A percentile compares a stretch with the other conserved stretches of the same genome.
Evolutionary conservation across 2,888 invertebrate genomes (phyloP).

Genomic region (Brassicogethes aeneus): DNA sequence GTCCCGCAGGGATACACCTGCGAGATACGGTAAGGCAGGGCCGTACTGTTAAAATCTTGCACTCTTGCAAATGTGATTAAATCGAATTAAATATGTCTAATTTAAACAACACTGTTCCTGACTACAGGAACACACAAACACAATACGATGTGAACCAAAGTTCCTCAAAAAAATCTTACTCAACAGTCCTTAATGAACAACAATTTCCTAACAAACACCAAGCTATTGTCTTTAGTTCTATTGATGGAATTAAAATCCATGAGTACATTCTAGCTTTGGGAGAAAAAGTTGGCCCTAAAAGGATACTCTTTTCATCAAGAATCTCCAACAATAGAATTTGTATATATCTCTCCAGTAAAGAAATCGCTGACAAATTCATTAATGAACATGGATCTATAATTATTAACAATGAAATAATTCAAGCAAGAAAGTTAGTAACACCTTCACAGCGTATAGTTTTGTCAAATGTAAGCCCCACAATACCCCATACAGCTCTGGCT

Average conservation of each 20-base stretch:
- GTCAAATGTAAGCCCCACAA: constrained; percentile 22
- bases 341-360: constrained; percentile 13
- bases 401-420: constrained; percentile 9
- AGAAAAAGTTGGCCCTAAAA: constrained; percentile 8
- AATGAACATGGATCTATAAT: constrained; percentile 10
- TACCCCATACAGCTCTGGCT: constrained; percentile 16
- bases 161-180: constrained; percentile 4
- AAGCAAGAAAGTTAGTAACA: constrained; percentile 16
- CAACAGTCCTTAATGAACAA: constrained; percentile 5
- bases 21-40: too few relatives aligned
- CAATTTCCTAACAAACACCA: constrained; percentile 9
- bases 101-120: too few relatives aligned
- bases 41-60: too few relatives aligned
- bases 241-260: constrained; percentile 7
- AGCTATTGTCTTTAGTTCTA: constrained; percentile 8
- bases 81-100: too few relatives aligned
- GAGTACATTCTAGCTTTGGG: constrained; percentile 12
- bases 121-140: neutral
- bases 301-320: constrained; percentile 13
- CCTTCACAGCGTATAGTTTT: constrained; percentile 18
- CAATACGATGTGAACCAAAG: neutral
- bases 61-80: too few relatives aligned
- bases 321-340: constrained; percentile 20
- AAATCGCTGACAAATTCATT: constrained; percentile 15
- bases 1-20: too few relatives aligned